A percentile compares a stretch with the other conserved stretches of the same genome.
Conservation (phyloP, 2,888 invertebrate genomes). For the Onchidella celtica region DNA sequence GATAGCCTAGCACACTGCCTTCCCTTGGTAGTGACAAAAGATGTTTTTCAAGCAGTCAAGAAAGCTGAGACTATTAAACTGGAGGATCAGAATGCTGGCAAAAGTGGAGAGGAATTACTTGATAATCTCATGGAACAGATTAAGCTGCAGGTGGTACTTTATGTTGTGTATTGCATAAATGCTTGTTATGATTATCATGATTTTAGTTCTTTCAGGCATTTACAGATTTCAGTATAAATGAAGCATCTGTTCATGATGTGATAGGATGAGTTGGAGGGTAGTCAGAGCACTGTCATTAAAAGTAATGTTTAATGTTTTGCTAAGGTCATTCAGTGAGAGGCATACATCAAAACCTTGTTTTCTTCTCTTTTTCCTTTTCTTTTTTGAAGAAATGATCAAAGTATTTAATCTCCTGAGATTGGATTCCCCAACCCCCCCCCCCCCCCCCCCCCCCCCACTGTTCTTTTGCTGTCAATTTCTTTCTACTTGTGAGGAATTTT, state of each 20-base stretch:
- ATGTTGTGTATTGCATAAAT: background rate
- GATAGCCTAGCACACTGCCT: conserved; percentile 74
- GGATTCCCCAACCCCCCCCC: too few species aligned
- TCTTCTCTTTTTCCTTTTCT: too few species aligned
- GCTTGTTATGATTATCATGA: background rate
- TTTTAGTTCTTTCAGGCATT: background rate
- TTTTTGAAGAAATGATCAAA: too few species aligned
- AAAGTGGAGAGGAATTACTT: conserved; percentile 76
- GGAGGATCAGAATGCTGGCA: conserved; percentile 66
- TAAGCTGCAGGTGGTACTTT: conserved; percentile 57
- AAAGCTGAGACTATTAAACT: conserved; percentile 63
- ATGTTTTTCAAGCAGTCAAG: conserved; percentile 64
- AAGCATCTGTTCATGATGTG: background rate
- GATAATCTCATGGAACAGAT: conserved; percentile 74
- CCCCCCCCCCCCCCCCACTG: too few species aligned
- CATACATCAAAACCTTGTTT: too few species aligned
- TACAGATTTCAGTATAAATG: background rate
- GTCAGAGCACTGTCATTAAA: too few species aligned
- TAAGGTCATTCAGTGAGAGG: too few species aligned
- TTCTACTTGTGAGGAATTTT: too few species aligned
- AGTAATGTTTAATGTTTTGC: too few species aligned
- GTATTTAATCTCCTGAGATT: too few species aligned
- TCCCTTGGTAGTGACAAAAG: conserved; percentile 63
- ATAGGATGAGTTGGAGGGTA: background rate
- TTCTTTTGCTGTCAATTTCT: too few species aligned